These are phyloP conservation scores for Drosophila persimilis DNA, from an alignment of 1,140 invertebrate species.

Conservation along the genomic window DNA sequence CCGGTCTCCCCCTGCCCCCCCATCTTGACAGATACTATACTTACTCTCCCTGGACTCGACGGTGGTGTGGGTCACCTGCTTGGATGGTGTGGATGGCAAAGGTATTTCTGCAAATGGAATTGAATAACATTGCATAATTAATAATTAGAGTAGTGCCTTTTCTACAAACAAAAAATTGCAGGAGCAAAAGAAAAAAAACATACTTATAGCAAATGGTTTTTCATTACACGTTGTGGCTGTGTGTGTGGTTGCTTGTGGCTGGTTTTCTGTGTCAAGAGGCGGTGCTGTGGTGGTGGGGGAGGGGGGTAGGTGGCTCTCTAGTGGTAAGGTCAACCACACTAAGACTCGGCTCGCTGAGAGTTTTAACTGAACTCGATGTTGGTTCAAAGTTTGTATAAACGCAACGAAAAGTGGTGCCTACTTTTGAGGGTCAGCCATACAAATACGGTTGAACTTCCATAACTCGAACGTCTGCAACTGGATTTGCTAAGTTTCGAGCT, in stretches of 20 bases:
- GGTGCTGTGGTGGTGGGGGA: too few relatives aligned
- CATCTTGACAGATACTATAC: conserved; percentile 68
- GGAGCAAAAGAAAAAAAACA: not conserved
- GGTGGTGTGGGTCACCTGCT: conserved; percentile 82
- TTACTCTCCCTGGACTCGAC: conserved; percentile 83
- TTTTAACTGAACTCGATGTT: not conserved
- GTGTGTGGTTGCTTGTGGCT: conserved; percentile 22
- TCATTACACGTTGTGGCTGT: conserved; percentile 51
- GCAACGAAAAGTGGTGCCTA: too few relatives aligned
- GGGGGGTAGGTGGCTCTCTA: not conserved
- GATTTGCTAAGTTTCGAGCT: too few relatives aligned
- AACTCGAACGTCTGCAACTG: too few relatives aligned
- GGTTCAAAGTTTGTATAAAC: conserved; percentile 25
- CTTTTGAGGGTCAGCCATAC: too few relatives aligned
- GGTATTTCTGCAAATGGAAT: conserved; percentile 82
- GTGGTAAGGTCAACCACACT: conserved; percentile 46
- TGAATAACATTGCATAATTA: conserved; percentile 73
- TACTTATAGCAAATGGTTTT: conserved; percentile 60
- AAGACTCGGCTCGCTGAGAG: not conserved
- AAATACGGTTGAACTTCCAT: too few relatives aligned
- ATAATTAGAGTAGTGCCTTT: conserved; percentile 52
- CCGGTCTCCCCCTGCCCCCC: not conserved
- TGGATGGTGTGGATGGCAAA: conserved; percentile 82
- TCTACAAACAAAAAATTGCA: not conserved
- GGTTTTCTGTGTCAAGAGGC: conserved; percentile 67